Conservation (phyloP, 2,797 vertebrate species). For the Lacerta bilineata region DNA sequence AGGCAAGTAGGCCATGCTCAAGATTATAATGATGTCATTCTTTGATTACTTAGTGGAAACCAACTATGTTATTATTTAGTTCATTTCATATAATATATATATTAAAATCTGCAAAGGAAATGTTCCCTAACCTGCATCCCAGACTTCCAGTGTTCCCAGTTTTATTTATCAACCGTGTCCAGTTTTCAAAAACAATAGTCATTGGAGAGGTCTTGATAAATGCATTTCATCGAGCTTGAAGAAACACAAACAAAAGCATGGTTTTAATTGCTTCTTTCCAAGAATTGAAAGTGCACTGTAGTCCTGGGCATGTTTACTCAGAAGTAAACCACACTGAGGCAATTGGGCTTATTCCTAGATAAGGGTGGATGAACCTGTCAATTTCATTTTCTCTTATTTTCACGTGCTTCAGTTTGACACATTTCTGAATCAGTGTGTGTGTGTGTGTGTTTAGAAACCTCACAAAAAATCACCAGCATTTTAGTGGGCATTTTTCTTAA, state of each 20-base stretch:
- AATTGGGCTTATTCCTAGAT: neutral
- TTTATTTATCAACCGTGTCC: slow-evolving; percentile 14
- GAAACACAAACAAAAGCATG: neutral
- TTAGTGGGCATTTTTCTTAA: no score
- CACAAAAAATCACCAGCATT: neutral
- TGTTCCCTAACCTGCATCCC: slow-evolving; percentile 37
- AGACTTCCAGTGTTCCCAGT: slow-evolving; percentile 42
- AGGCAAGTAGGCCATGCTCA: slow-evolving; percentile 55
- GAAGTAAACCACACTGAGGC: neutral
- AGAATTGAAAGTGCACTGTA: neutral
- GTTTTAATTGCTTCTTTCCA: slow-evolving; percentile 1
- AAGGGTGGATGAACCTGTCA: neutral
- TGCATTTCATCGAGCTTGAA: slow-evolving; percentile 3
- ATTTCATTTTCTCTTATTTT: neutral
- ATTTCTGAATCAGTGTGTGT: no score
- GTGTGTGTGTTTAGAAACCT: no score
- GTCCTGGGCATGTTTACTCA: neutral
- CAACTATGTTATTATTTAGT: slow-evolving; percentile 65
- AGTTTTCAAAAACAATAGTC: slow-evolving; percentile 33
- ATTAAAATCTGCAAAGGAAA: slow-evolving; percentile 52
- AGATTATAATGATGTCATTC: slow-evolving; percentile 54
- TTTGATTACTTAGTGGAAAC: slow-evolving; percentile 62
- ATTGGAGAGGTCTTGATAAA: neutral
- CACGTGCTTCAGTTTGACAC: no score
- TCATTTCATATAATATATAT: slow-evolving; percentile 35